Conservation (phyloP, 2,113 vertebrate genomes). For the pig (Sus scrofa) region T2T-Sscrofa CM000822.6:66420501-66421000, state of each 20-base stretch:
- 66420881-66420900: too few species aligned
- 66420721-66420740: conserved; percentile 1
- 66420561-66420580: background rate
- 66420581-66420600: background rate
- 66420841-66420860: conserved; percentile 36
- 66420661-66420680: background rate
- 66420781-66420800: background rate
- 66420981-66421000: too few species aligned
- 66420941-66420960: too few species aligned
- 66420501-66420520: background rate
- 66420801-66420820: background rate
- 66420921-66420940: too few species aligned
- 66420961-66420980: too few species aligned
- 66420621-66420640: background rate
- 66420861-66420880: background rate
- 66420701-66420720: background rate
- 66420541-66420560: background rate
- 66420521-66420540: background rate
- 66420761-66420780: background rate
- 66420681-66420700: background rate
- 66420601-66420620: background rate
- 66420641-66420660: background rate
- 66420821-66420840: background rate
- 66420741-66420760: background rate
- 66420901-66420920: too few species aligned